Percentiles rank a stretch among this genome's conserved stretches.
Evolutionary conservation across 2,113 vertebrate species (phyloP).

Genomic region (Trematomus loennbergii): DNA sequence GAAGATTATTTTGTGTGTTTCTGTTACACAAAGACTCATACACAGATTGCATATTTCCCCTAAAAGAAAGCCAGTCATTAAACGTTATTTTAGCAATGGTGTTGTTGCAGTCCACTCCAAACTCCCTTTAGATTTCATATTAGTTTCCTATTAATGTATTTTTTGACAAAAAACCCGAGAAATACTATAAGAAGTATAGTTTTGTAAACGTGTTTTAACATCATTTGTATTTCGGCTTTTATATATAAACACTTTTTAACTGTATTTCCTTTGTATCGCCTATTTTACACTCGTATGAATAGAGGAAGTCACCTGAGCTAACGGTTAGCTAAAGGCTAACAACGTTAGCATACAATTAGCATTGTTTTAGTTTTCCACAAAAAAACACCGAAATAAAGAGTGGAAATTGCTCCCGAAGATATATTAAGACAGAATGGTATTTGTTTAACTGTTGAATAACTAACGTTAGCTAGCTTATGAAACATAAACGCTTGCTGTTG

Average conservation of each 20-base stretch:
- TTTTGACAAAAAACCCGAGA: neutral
- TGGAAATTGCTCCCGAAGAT: neutral
- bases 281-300: too few relatives aligned
- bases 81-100: too few relatives aligned
- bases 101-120: slow-evolving; percentile 16
- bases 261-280: too few relatives aligned
- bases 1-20: neutral
- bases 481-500: neutral
- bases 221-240: neutral
- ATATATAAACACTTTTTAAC: neutral
- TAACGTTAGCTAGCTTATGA: neutral
- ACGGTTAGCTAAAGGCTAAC: neutral
- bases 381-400: neutral
- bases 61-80: neutral
- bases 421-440: neutral
- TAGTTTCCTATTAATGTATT: too few relatives aligned
- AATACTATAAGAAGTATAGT: too few relatives aligned
- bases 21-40: neutral
- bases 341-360: neutral
- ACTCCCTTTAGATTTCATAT: too few relatives aligned
- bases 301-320: neutral
- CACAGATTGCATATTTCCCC: rapidly evolving
- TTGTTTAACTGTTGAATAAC: neutral
- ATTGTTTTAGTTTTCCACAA: too few relatives aligned
- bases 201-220: neutral